These are phyloP conservation scores for Menura novaehollandiae DNA, from an alignment of 2,113 vertebrate species.

Conservation along the genomic window DNA sequence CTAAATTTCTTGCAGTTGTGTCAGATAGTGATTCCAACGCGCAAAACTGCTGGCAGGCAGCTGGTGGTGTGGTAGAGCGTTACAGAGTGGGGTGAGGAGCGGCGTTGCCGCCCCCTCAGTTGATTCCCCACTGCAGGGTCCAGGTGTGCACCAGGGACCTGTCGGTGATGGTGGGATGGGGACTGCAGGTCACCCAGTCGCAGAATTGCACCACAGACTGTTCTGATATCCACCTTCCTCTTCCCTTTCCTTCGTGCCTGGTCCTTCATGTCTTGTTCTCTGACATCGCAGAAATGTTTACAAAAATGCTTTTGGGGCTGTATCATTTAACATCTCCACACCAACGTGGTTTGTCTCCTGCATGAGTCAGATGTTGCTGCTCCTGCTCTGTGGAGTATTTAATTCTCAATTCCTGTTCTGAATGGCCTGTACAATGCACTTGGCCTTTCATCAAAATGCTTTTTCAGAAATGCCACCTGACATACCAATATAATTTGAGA, in stretches of 20 bases:
- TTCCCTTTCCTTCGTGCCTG: background rate
- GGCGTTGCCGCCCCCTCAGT: rapidly evolving
- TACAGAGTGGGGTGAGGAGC: background rate
- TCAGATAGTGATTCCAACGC: background rate
- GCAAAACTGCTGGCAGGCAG: too few species aligned
- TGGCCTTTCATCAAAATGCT: background rate
- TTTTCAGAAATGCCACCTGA: background rate
- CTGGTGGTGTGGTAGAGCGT: rapidly evolving
- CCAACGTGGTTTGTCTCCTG: background rate
- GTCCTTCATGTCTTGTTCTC: background rate
- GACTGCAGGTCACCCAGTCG: background rate
- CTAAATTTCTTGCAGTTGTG: background rate
- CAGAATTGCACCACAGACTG: background rate
- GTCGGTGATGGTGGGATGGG: too few species aligned
- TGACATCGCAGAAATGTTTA: background rate
- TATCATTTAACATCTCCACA: background rate
- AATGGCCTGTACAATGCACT: background rate
- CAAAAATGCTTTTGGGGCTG: background rate
- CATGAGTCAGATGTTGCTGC: background rate
- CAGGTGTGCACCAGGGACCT: background rate
- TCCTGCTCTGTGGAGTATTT: background rate
- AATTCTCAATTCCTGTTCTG: background rate
- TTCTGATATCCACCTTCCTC: background rate
- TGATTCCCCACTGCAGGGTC: background rate
- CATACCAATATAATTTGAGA: background rate